Evolutionary conservation across 2,888 invertebrate species (phyloP), one percentile per base, ranked within the genome.

Genomic region (Hirtodrosophila cameraria): DNA sequence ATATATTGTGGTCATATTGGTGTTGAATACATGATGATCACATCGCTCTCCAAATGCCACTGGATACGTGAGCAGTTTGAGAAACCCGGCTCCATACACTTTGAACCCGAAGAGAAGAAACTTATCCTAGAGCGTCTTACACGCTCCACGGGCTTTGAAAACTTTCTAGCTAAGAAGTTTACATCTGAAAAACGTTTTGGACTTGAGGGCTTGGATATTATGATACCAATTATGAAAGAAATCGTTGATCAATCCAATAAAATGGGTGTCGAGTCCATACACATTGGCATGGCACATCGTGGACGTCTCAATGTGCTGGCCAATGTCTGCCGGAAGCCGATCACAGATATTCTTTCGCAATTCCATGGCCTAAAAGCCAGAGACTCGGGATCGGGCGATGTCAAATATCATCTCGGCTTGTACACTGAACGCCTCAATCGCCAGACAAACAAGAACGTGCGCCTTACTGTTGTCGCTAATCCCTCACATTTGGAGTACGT

Each of bases 121-220:
- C 93, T 97, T 45, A 94, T 99, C 71, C 93, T 99, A 77, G 98
- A 98, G 35, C 94, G 99, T 68, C 93, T 99, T 36, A 97, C 98
- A 20, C 93, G 99, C 84, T 96, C 99, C 18, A 95, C 97, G 13
- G 96, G 96, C 94, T 98, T 99, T 90, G 99, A 99, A 90, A 97
- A 97, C 77, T 99, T 99, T 92, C 92, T 99, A 84, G 98, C 99
- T 0, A 96, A 97, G 88, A 99, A 99, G 92, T 99, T 97, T 95
- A 96, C 98, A 1, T 98, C 99, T 2, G 99, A 99, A 92, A 99
- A 99, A 91, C 94, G 99, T 78, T 99, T 99, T 92, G 99, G 99
- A 75, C 92, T 99, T 28, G 99, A 99, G 91, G 99, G 99, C 18
- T 97, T 98, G 91, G 99, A 99, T 92, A 97, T 98, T 76, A 92